phyloP scores from a whole-genome alignment of 2,797 vertebrate genomes.

The Taeniopygia guttata region DNA sequence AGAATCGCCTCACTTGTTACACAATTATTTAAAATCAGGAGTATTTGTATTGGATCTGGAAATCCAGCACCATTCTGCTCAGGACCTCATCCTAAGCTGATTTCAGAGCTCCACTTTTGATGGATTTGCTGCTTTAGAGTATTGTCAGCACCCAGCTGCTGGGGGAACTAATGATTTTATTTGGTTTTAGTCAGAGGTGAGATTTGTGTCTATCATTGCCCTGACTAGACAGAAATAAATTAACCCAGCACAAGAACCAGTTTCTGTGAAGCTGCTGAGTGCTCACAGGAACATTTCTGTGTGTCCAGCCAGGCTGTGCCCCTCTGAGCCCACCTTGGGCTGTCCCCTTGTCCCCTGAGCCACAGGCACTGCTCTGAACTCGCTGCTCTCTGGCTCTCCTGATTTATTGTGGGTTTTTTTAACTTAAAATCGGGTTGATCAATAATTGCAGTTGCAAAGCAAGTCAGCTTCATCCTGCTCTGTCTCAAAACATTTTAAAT shows the following conservation, averaged over 20 bases:
- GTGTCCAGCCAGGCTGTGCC: neutral
- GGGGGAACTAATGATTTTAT: neutral
- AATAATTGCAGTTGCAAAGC: neutral
- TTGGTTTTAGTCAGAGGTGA: neutral
- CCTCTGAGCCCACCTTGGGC: neutral
- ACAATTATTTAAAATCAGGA: neutral
- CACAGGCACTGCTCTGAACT: neutral
- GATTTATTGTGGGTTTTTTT: fast-evolving
- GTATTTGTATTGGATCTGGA: neutral
- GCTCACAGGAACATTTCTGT: fast-evolving
- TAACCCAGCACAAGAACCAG: neutral
- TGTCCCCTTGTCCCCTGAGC: neutral
- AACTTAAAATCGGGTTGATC: neutral
- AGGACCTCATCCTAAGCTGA: neutral
- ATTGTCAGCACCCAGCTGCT: neutral
- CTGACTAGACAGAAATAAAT: constrained; percentile 8
- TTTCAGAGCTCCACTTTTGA: neutral
- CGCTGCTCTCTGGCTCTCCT: neutral
- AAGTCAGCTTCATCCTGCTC: no score
- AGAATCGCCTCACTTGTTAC: neutral
- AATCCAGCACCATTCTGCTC: neutral
- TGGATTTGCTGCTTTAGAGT: neutral
- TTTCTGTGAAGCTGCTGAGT: neutral
- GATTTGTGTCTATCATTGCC: neutral
- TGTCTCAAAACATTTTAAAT: neutral